These are phyloP conservation scores for Alentia gelatinosa DNA, from an alignment of 2,888 invertebrate species.

Conservation along the genomic window DNA sequence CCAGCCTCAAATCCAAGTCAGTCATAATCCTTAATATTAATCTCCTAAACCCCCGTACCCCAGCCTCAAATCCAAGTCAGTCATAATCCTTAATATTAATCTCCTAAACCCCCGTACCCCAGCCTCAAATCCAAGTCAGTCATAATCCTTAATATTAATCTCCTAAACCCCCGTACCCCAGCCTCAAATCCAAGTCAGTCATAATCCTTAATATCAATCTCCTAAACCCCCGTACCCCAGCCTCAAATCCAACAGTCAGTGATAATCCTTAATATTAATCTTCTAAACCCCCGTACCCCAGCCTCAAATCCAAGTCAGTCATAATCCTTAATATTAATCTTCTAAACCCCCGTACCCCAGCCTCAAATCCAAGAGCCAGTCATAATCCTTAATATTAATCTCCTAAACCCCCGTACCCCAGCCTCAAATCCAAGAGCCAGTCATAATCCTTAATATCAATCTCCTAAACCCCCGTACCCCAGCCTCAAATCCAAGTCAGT, in stretches of 20 bases:
- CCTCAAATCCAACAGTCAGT: conserved; percentile 72
- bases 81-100: conserved; percentile 61
- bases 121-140: background rate
- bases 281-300: conserved; percentile 71
- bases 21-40: conserved; percentile 55
- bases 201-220: too few relatives aligned
- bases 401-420: too few relatives aligned
- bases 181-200: conserved; percentile 71
- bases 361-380: conserved; percentile 70
- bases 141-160: too few relatives aligned
- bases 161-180: conserved; percentile 75
- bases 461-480: conserved; percentile 72
- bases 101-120: conserved; percentile 72
- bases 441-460: conserved; percentile 61
- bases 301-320: background rate
- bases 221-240: too few relatives aligned
- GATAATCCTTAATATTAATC: conserved; percentile 63
- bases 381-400: too few relatives aligned
- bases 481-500: background rate
- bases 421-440: conserved; percentile 73
- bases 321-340: too few relatives aligned
- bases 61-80: conserved; percentile 75
- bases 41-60: too few relatives aligned
- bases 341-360: conserved; percentile 76
- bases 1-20: conserved; percentile 73